Base-by-base conservation (phyloP, 1,140 invertebrate species). In the Hylyphantes graminicola region DNA sequence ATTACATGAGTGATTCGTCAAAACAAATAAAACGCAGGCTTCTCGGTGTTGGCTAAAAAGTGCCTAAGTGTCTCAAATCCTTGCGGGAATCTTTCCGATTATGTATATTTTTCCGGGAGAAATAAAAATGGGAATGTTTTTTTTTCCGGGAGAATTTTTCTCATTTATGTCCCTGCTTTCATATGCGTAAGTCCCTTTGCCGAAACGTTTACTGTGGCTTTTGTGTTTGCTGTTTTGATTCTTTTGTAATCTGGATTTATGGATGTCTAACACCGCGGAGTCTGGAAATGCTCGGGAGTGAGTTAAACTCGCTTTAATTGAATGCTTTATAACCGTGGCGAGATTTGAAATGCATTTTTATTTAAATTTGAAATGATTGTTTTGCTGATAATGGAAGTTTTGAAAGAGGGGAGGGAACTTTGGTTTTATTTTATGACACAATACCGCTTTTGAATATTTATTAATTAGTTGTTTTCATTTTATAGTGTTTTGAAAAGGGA, bases 71-170 rank as follows among this genome's bases (percentile, higher is more conserved):
- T 51, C 35, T 12, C 50, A 54, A 51, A 70, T 70, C 68, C 19
- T 65, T 51, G 68, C 54, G 19, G 48, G 68, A 70, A 70, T 70
- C n/a, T 53, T 35, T 17, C 68, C 68, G 50, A 70, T 70, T 70
- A 70, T 70, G 68, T 70, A 70, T 70, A 70, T 70, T 70, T 68
- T 51, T 70, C 11, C 68, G 19, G 35, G 15, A 51, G n/a, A 51
- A 70, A 70, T 70, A 70, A 70, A 70, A 70, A 70, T 17, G n/a
- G 68, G 19, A 70, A 70, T 70, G 68, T 53, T 53, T 68, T 35
- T 35, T 35, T 51, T 11, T 10, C 68, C 7, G 35, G 50, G n/a
- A 51, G 15, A n/a, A 17, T 51, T 70, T 70, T 70, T 70, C 51
- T 53, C 68, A 53, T 70, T 70, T 51, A 53, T 53, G 68, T 70